A percentile compares a stretch with the other conserved stretches of the same genome.
phyloP scores from a whole-genome alignment of 2,888 invertebrate species.

The Folsomia candida region DNA sequence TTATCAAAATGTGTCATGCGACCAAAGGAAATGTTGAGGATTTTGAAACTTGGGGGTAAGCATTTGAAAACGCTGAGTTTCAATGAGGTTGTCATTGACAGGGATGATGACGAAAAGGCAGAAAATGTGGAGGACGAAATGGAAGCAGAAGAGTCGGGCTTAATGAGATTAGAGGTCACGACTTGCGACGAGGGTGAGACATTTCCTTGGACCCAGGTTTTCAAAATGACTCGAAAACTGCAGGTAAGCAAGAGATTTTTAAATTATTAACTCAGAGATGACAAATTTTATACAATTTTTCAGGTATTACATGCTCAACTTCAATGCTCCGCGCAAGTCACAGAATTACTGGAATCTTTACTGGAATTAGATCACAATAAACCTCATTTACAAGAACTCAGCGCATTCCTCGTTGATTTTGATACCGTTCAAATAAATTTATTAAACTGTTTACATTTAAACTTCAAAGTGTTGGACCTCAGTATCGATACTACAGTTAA shows the following conservation, averaged over 20 bases:
- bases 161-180: conserved; percentile 31
- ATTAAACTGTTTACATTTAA: conserved; percentile 23
- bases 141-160: background rate
- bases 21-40: conserved; percentile 15
- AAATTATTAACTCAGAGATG: background rate
- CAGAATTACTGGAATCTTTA: conserved; percentile 26
- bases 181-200: conserved; percentile 26
- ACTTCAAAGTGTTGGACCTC: conserved; percentile 30
- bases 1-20: conserved; percentile 25
- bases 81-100: conserved; percentile 24
- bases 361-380: conserved; percentile 17
- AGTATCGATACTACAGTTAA: conserved; percentile 28
- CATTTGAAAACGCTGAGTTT: conserved; percentile 23
- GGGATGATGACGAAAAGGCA: background rate
- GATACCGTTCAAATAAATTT: conserved; percentile 36
- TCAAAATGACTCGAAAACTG: conserved; percentile 19
- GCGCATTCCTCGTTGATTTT: conserved; percentile 39
- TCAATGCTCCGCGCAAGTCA: conserved; percentile 27
- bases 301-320: conserved; percentile 36
- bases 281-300: background rate
- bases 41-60: conserved; percentile 7
- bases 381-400: conserved; percentile 34
- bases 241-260: background rate
- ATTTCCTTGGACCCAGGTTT: conserved; percentile 32
- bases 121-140: background rate